Conservation (phyloP, 1,140 invertebrate species). For the Phortica variegata region DNA sequence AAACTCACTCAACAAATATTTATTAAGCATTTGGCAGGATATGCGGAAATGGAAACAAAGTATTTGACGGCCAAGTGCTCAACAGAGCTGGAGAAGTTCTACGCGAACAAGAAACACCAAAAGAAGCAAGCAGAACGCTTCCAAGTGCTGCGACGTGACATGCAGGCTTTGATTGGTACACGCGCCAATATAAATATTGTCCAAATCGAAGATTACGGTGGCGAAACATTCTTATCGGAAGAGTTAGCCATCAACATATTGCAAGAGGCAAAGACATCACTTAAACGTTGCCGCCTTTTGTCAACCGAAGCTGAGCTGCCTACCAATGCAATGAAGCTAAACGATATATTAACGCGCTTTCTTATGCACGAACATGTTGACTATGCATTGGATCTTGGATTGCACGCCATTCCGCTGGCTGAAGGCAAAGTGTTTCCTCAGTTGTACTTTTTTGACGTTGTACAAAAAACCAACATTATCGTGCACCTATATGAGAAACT, state of each 20-base stretch:
- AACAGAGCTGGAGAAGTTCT: constrained; percentile 79
- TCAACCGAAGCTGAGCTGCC: constrained; percentile 80
- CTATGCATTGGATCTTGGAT: constrained; percentile 91
- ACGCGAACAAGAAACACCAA: constrained; percentile 91
- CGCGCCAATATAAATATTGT: constrained; percentile 91
- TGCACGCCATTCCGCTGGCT: constrained; percentile 87
- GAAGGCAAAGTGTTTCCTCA: constrained; percentile 81
- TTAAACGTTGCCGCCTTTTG: constrained; percentile 82
- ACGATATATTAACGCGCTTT: constrained; percentile 85
- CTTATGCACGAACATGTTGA: constrained; percentile 92
- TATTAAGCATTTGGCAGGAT: constrained; percentile 75
- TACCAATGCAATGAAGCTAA: constrained; percentile 77
- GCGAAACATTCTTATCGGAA: constrained; percentile 96
- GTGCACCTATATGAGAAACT: constrained; percentile 95
- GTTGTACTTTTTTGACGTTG: constrained; percentile 93
- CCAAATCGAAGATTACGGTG: constrained; percentile 92
- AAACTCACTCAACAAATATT: constrained; percentile 86
- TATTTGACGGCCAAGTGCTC: constrained; percentile 76
- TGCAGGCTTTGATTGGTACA: constrained; percentile 90
- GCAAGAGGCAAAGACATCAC: constrained; percentile 88
- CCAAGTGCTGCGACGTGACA: constrained; percentile 86
- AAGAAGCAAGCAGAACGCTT: constrained; percentile 84
- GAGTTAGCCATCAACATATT: constrained; percentile 92
- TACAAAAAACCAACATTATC: constrained; percentile 93
- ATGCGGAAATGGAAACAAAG: constrained; percentile 71